These are phyloP conservation scores for Cynopterus sphinx DNA, from an alignment of 2,797 vertebrate genomes.

Conservation along the genomic window DNA sequence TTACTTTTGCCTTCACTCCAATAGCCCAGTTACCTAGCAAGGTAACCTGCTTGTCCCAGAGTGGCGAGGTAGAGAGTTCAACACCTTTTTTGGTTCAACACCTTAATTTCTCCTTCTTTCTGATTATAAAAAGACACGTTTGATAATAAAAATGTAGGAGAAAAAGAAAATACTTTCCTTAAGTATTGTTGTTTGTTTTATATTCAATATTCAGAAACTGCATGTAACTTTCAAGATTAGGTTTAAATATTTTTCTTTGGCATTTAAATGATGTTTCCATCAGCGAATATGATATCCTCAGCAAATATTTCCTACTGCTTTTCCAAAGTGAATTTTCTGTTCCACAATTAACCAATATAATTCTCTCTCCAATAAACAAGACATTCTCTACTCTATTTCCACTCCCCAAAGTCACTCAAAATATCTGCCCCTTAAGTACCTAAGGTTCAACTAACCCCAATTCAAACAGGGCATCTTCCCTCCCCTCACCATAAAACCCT, in stretches of 20 bases:
- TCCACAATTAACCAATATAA: background rate
- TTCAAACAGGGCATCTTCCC: background rate
- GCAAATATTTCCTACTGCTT: background rate
- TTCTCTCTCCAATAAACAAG: background rate
- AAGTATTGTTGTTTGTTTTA: constrained; percentile 42
- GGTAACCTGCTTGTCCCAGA: background rate
- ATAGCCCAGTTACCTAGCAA: background rate
- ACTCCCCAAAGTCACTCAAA: background rate
- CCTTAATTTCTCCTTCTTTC: constrained; percentile 24
- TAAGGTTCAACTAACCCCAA: constrained; percentile 31
- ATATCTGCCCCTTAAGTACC: constrained; percentile 7
- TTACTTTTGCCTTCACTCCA: constrained; percentile 17
- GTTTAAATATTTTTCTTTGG: constrained; percentile 33
- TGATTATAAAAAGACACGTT: background rate
- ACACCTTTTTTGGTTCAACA: background rate
- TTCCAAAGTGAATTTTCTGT: background rate
- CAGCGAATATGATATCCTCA: background rate
- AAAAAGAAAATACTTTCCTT: background rate
- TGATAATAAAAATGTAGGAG: background rate
- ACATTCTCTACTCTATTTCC: background rate
- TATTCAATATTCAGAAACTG: constrained; percentile 47
- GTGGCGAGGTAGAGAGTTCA: background rate
- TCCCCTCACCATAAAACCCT: background rate
- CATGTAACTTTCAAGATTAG: constrained; percentile 31
- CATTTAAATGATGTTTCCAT: background rate